These are phyloP conservation scores for Tetrapedia diversipes DNA, from an alignment of 2,888 invertebrate species.

Conservation along the genomic window DNA sequence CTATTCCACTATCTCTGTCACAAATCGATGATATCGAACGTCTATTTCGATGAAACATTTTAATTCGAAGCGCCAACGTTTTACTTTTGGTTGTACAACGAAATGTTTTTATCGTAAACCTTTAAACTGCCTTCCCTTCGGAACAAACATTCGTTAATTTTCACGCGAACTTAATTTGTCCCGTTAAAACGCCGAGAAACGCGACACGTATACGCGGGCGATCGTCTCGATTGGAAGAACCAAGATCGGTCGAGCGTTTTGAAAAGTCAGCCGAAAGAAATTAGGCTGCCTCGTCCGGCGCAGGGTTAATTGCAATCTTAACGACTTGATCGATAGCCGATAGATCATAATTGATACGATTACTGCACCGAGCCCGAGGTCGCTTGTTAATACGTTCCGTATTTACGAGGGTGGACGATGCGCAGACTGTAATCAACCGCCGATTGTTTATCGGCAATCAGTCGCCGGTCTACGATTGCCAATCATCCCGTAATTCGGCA, in stretches of 20 bases:
- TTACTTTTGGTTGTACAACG: neutral
- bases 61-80: neutral
- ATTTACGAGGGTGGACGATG: conserved; percentile 65
- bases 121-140: too few species aligned
- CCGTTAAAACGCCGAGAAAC: neutral
- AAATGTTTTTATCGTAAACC: too few species aligned
- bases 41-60: conserved; percentile 14
- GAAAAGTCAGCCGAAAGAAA: conserved; percentile 39
- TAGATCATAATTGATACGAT: conserved; percentile 66
- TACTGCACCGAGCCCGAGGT: conserved; percentile 54
- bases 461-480: conserved; percentile 71
- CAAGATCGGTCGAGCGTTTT: neutral
- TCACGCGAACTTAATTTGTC: neutral
- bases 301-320: conserved; percentile 56
- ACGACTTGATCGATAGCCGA: conserved; percentile 64
- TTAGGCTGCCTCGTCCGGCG: conserved; percentile 16
- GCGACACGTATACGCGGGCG: neutral
- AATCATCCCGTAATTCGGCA: conserved; percentile 73
- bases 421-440: conserved; percentile 70
- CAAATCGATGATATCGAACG: conserved; percentile 23
- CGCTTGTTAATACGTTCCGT: conserved; percentile 65
- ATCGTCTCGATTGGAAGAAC: neutral
- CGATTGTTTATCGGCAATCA: conserved; percentile 75
- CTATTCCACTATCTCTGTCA: conserved; percentile 26
- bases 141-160: neutral